Conservation (phyloP, 2,113 vertebrate genomes). For the Gadus macrocephalus region DNA sequence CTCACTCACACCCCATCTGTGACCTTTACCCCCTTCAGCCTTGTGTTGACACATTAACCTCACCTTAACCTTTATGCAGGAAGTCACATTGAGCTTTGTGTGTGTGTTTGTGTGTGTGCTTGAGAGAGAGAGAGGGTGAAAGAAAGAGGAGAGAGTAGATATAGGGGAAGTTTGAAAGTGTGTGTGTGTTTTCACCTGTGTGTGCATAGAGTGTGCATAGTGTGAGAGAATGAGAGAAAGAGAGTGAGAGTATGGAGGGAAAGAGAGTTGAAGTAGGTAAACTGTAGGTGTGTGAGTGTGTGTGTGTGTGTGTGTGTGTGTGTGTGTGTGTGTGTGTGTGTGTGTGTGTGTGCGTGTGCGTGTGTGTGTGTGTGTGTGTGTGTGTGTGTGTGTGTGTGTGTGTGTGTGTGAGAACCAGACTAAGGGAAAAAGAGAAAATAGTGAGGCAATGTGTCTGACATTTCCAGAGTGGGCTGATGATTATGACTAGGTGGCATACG, state of each 20-base stretch:
- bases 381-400: conserved; percentile 17
- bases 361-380: not conserved
- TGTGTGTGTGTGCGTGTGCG: conserved; percentile 2
- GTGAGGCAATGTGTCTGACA: too few species aligned
- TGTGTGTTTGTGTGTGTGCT: conserved; percentile 17
- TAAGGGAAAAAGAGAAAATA: too few species aligned
- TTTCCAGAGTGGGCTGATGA: not conserved
- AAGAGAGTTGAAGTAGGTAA: not conserved
- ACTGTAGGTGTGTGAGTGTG: too few species aligned
- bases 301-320: not conserved
- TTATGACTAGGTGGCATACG: conserved; percentile 20
- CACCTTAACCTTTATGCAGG: too few species aligned
- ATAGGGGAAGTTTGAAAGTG: too few species aligned
- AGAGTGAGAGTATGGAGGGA: not conserved
- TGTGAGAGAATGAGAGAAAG: not conserved
- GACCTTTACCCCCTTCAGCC: too few species aligned
- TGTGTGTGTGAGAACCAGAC: too few species aligned
- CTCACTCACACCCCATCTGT: conserved; percentile 3
- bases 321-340: conserved; percentile 12
- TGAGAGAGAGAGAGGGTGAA: not conserved
- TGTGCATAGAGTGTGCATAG: too few species aligned
- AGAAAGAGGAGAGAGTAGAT: not conserved
- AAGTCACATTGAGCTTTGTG: not conserved
- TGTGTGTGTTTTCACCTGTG: too few species aligned
- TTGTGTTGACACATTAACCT: too few species aligned